phyloP scores from a whole-genome alignment of 2,113 vertebrate genomes.

The Haplotaxodon microlepis region DNA sequence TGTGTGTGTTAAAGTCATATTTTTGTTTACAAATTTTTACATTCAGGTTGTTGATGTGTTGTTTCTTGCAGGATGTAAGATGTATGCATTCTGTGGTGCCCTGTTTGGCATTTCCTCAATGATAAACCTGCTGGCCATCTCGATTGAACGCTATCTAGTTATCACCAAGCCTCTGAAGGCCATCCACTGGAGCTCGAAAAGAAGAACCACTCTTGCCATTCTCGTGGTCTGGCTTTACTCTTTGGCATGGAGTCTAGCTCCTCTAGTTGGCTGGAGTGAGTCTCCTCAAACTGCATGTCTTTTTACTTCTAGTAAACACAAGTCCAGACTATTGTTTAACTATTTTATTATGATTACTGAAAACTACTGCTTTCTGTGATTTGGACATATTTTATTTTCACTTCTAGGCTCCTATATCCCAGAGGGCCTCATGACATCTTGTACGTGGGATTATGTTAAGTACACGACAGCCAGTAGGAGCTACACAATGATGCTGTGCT shows the following conservation, averaged over 20 bases:
- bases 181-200: constrained; percentile 78
- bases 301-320: background rate
- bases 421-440: constrained; percentile 89
- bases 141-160: constrained; percentile 88
- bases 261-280: constrained; percentile 96
- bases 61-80: constrained; percentile 77
- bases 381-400: background rate
- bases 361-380: background rate
- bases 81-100: constrained; percentile 92
- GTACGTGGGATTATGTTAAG: constrained; percentile 90
- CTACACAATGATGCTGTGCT: constrained; percentile 91
- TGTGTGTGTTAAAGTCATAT: background rate
- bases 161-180: constrained; percentile 86
- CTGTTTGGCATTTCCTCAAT: constrained; percentile 92
- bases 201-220: constrained; percentile 76
- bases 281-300: background rate
- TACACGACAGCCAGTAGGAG: constrained; percentile 79
- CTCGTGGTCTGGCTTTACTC: constrained; percentile 86
- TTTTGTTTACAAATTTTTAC: background rate
- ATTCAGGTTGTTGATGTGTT: background rate
- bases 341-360: background rate
- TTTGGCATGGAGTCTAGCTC: constrained; percentile 89
- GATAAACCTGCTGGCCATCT: constrained; percentile 89
- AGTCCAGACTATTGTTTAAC: background rate
- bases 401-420: constrained; percentile 84